These are phyloP conservation scores for Campopleginae sp. DNA, from an alignment of 2,888 invertebrate species.

Conservation along the genomic window DNA sequence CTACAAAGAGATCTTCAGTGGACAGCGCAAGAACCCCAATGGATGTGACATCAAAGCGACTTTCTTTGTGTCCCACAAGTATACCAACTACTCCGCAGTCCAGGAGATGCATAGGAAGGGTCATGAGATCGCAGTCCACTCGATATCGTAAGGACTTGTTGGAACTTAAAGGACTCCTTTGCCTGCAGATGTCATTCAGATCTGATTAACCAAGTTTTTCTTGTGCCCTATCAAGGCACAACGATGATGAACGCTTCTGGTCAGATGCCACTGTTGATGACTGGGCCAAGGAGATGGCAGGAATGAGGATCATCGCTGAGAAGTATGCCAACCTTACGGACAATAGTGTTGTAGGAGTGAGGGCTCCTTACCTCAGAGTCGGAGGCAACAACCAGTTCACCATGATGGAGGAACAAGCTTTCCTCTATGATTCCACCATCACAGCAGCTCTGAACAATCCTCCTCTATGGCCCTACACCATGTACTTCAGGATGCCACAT, in stretches of 20 bases:
- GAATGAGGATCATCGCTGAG: constrained; percentile 95
- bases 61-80: constrained; percentile 96
- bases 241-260: constrained; percentile 96
- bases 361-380: constrained; percentile 95
- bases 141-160: constrained; percentile 91
- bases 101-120: constrained; percentile 96
- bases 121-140: constrained; percentile 97
- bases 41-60: constrained; percentile 97
- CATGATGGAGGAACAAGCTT: constrained; percentile 98
- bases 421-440: constrained; percentile 97
- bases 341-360: constrained; percentile 95
- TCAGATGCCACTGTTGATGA: constrained; percentile 95
- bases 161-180: neutral
- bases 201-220: constrained; percentile 2
- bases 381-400: constrained; percentile 98
- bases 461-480: constrained; percentile 98
- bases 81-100: constrained; percentile 96
- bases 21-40: constrained; percentile 95
- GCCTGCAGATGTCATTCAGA: neutral
- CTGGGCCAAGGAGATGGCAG: constrained; percentile 98
- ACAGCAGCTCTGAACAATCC: constrained; percentile 96
- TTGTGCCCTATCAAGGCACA: constrained; percentile 87
- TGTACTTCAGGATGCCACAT: constrained; percentile 98
- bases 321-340: constrained; percentile 96
- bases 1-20: constrained; percentile 96